phyloP scores from a whole-genome alignment of 2,888 invertebrate genomes.

The Dorcus hopei region DNA sequence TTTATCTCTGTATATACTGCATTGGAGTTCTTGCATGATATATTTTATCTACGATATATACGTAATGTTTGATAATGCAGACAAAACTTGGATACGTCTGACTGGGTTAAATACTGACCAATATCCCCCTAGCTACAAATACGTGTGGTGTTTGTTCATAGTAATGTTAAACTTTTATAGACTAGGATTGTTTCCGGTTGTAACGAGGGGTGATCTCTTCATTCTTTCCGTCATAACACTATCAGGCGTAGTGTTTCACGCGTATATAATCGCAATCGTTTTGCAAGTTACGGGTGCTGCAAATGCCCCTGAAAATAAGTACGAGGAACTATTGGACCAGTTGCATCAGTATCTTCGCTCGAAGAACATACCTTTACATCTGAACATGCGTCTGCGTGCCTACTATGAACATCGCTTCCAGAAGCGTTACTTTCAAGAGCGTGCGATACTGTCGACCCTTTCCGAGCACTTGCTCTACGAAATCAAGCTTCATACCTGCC shows the following conservation, averaged over 20 bases:
- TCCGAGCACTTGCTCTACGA: slow-evolving; percentile 50
- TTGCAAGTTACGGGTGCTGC: slow-evolving; percentile 36
- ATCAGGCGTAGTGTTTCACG: slow-evolving; percentile 32
- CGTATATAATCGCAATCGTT: slow-evolving; percentile 37
- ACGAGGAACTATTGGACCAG: slow-evolving; percentile 47
- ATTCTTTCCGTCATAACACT: slow-evolving; percentile 27
- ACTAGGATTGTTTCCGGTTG: slow-evolving; percentile 22
- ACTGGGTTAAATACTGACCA: neutral
- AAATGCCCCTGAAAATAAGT: slow-evolving; percentile 43
- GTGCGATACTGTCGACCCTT: slow-evolving; percentile 38
- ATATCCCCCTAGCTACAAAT: neutral
- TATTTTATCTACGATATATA: slow-evolving; percentile 3
- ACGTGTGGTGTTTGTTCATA: slow-evolving; percentile 25
- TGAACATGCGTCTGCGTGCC: slow-evolving; percentile 41
- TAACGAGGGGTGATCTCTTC: slow-evolving; percentile 24
- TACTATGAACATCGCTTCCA: slow-evolving; percentile 48
- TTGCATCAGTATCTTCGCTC: slow-evolving; percentile 44
- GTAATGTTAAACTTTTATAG: slow-evolving; percentile 36
- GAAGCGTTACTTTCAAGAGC: slow-evolving; percentile 47
- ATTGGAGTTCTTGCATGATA: slow-evolving; percentile 15
- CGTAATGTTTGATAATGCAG: neutral
- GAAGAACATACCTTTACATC: slow-evolving; percentile 44
- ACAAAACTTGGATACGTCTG: slow-evolving; percentile 6
- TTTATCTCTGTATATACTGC: slow-evolving; percentile 10
- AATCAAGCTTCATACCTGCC: slow-evolving; percentile 55